Percentiles rank a stretch among this genome's conserved stretches.
phyloP scores from a whole-genome alignment of 1,140 invertebrate species.

The Whitmania pigra region DNA sequence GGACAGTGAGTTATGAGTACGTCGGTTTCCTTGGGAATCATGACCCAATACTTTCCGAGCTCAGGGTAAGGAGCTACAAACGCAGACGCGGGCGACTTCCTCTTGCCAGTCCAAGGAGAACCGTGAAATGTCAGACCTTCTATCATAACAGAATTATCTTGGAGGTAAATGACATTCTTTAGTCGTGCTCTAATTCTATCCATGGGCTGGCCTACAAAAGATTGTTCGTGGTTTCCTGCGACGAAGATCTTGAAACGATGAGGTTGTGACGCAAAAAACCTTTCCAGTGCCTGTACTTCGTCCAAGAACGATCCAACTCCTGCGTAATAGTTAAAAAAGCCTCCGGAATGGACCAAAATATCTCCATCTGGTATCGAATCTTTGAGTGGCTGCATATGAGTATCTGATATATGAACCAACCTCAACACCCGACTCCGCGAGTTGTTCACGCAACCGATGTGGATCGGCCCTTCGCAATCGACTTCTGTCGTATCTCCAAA shows the following conservation, averaged over 20 bases:
- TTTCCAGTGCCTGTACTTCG: conserved; percentile 24
- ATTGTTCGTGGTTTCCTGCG: conserved; percentile 32
- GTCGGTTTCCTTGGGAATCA: conserved; percentile 30
- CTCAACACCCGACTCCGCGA: conserved; percentile 3
- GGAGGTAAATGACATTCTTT: conserved; percentile 29
- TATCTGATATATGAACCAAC: conserved; percentile 34
- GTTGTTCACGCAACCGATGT: conserved; percentile 10
- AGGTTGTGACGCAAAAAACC: conserved; percentile 30
- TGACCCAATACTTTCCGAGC: conserved; percentile 29
- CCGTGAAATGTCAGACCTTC: conserved; percentile 32
- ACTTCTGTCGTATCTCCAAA: conserved; percentile 7
- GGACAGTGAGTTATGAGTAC: conserved; percentile 33
- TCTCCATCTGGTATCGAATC: conserved; percentile 30
- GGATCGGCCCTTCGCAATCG: neutral
- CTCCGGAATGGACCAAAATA: conserved; percentile 32
- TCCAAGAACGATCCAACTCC: conserved; percentile 11
- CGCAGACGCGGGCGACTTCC: conserved; percentile 27
- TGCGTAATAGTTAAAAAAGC: conserved; percentile 26
- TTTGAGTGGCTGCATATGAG: conserved; percentile 28
- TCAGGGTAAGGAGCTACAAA: conserved; percentile 24
- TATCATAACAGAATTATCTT: conserved; percentile 27
- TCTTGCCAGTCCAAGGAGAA: conserved; percentile 29
- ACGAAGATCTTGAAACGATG: conserved; percentile 33
- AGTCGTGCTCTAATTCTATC: conserved; percentile 27
- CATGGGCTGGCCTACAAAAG: conserved; percentile 22